phyloP scores from a whole-genome alignment of 1,140 invertebrate genomes.

The Conus betulinus region DNA sequence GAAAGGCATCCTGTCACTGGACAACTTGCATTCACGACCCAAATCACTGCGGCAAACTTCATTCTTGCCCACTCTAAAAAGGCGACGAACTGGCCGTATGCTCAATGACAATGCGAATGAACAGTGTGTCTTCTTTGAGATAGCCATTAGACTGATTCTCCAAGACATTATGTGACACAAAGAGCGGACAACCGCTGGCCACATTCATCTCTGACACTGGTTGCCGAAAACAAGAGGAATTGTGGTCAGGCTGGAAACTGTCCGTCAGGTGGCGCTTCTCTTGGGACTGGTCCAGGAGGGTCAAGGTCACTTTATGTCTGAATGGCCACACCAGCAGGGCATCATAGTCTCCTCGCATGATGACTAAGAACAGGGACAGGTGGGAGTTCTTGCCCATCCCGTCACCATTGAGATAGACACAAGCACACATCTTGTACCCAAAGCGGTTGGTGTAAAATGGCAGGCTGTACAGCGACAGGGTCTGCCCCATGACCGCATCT shows the following conservation, averaged over 20 bases:
- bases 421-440: conserved; percentile 73
- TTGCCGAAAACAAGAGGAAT: conserved; percentile 59
- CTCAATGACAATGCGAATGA: conserved; percentile 65
- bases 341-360: conserved; percentile 72
- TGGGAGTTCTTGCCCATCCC: conserved; percentile 70
- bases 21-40: neutral
- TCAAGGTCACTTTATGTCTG: conserved; percentile 66
- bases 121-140: conserved; percentile 68
- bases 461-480: conserved; percentile 68
- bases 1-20: too few species aligned
- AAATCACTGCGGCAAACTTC: neutral
- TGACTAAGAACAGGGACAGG: conserved; percentile 71
- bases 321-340: conserved; percentile 70
- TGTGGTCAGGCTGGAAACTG: conserved; percentile 67
- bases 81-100: conserved; percentile 24
- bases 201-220: conserved; percentile 70
- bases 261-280: conserved; percentile 61
- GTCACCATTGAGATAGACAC: conserved; percentile 73
- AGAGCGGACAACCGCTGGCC: conserved; percentile 67
- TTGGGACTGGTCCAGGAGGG: conserved; percentile 63
- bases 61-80: conserved; percentile 12
- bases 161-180: conserved; percentile 57
- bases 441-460: conserved; percentile 71
- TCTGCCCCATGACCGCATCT: conserved; percentile 62
- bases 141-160: conserved; percentile 54